These are phyloP conservation scores for Fabriciana adippe DNA, from an alignment of 2,888 invertebrate genomes.

Conservation along the genomic window DNA sequence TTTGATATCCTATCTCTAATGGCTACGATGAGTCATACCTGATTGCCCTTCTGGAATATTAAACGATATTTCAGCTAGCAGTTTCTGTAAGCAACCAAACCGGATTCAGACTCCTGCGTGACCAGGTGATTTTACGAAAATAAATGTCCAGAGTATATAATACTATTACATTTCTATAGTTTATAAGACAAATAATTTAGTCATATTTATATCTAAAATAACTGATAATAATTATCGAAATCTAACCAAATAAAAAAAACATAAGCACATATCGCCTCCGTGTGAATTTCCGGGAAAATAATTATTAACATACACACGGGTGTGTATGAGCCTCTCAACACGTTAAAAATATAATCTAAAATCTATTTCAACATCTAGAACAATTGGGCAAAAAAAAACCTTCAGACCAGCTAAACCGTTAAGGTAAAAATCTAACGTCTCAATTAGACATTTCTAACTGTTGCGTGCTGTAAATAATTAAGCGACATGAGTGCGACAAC, in stretches of 20 bases:
- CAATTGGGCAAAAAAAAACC: not conserved
- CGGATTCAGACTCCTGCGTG: not conserved
- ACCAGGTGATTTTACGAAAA: not conserved
- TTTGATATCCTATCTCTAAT: slow-evolving; percentile 8
- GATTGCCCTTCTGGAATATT: slow-evolving; percentile 11
- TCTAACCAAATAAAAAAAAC: no score
- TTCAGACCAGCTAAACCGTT: slow-evolving; percentile 5
- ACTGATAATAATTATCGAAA: no score
- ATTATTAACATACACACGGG: no score
- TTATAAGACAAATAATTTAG: no score
- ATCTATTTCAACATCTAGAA: not conserved
- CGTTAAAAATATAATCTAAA: not conserved
- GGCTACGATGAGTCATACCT: slow-evolving; percentile 3
- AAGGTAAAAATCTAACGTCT: slow-evolving; percentile 6
- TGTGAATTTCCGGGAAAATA: no score
- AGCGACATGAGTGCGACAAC: slow-evolving; percentile 27
- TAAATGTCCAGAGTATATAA: not conserved
- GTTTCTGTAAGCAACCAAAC: slow-evolving; percentile 14
- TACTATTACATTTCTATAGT: no score
- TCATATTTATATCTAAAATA: no score
- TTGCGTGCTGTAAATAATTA: slow-evolving; percentile 31
- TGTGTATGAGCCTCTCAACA: no score
- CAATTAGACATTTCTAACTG: slow-evolving; percentile 25
- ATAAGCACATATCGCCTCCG: no score
- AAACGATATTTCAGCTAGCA: slow-evolving; percentile 14